Conservation (phyloP, 2,113 vertebrate species). For the rabbit (Oryctolagus cuniculus) region DNA sequence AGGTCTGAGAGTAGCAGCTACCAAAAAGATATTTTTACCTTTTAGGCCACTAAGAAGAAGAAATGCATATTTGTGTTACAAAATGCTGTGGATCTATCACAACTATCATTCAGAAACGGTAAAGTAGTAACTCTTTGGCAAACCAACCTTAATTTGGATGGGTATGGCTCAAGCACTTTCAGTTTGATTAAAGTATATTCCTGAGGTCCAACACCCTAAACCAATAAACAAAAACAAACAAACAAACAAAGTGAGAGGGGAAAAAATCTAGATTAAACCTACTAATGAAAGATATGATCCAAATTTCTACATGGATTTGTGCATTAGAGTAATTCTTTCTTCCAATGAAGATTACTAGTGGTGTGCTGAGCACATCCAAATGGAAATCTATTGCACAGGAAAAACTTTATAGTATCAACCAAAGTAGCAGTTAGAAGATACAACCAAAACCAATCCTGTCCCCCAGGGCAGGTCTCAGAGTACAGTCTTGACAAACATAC, state of each 20-base stretch:
- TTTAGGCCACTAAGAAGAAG: conserved; percentile 90
- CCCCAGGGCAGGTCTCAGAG: background rate
- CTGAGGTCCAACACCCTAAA: conserved; percentile 97
- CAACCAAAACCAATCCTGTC: background rate
- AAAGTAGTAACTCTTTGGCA: background rate
- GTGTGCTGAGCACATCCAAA: background rate
- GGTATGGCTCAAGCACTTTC: conserved; percentile 96
- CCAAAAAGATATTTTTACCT: conserved; percentile 94
- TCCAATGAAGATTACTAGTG: background rate
- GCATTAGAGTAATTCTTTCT: conserved; percentile 8
- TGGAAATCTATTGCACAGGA: background rate
- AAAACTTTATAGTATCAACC: background rate
- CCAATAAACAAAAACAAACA: conserved; percentile 74
- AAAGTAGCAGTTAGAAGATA: background rate
- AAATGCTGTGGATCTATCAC: background rate
- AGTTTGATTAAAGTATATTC: conserved; percentile 98
- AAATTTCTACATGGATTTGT: conserved; percentile 36
- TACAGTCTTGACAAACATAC: background rate
- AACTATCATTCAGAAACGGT: conserved; percentile 37
- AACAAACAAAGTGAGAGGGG: background rate
- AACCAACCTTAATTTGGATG: conserved; percentile 94
- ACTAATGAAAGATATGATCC: background rate
- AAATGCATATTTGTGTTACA: background rate
- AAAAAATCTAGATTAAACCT: conserved; percentile 35
- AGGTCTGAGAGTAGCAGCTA: conserved; percentile 97